Conservation (phyloP, 1,140 invertebrate species). For the Magallana gigas region DNA sequence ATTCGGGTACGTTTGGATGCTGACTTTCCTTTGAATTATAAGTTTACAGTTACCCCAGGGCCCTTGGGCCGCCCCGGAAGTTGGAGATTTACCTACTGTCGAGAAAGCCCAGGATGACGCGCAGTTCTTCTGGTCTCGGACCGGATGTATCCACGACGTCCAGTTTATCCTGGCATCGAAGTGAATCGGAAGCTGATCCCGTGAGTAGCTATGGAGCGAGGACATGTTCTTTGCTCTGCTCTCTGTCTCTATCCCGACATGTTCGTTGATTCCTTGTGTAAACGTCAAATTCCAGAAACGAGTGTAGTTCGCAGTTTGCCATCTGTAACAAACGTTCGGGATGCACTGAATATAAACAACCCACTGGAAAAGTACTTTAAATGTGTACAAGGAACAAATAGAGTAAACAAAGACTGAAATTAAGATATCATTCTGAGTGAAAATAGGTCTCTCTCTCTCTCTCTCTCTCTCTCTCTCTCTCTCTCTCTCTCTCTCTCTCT, state of each 20-base stretch:
- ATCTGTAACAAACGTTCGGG: constrained; percentile 78
- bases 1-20: no score
- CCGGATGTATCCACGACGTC: constrained; percentile 85
- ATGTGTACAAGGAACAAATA: not conserved
- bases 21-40: no score
- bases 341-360: not conserved
- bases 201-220: constrained; percentile 77
- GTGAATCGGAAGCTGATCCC: constrained; percentile 73
- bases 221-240: constrained; percentile 79
- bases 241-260: constrained; percentile 83
- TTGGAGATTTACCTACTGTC: constrained; percentile 82
- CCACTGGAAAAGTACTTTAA: not conserved
- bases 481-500: no score
- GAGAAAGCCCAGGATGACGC: constrained; percentile 95
- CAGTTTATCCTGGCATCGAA: constrained; percentile 90
- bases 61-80: not conserved
- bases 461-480: not conserved
- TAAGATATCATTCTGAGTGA: no score
- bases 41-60: not conserved
- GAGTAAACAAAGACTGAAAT: constrained; percentile 12
- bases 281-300: constrained; percentile 91
- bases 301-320: constrained; percentile 90
- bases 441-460: not conserved
- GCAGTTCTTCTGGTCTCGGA: constrained; percentile 94
- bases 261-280: constrained; percentile 87